Base-by-base conservation (phyloP, 2,113 vertebrate species). In the Scolopax mira region DNA sequence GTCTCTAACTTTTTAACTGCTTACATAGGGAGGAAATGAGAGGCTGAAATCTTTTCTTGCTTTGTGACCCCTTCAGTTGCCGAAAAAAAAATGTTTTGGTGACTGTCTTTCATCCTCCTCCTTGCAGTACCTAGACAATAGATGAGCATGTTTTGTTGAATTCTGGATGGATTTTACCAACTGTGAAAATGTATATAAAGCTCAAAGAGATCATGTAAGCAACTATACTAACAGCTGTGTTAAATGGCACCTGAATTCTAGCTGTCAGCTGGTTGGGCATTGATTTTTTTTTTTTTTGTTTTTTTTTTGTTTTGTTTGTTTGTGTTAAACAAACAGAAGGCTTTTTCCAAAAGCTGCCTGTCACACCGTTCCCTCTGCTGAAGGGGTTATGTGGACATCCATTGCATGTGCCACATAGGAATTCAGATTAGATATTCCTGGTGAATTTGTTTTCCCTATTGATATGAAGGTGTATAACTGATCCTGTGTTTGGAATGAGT, bases 191-290 rank as follows among this genome's bases (percentile, higher is more conserved):
- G n/a, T 49, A 33, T 72, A 11, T 73, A 71, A 83, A 58, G 64
- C 42, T 94, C 22, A 46, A 49, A 79, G 51, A 77, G 46, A 85
- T 71, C 2, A 16, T 48, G 51, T 55, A 60, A 94, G 46, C 49
- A 73, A 2, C 31, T 37, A 4, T 55, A 22, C 7, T 55, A 49
- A 39, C 18, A 93, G 31, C 27, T 80, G 55, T 18, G 39, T 78
- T 90, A 90, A 93, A 78, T 52, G 51, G 28, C 55, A 42, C 51
- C 60, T 83, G 55, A 74, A 78, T 90, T 95, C 27, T 62, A 22
- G 21, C 28, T 57, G 22, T 64, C 27, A 27, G 30, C 30, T 60
- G 51, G 16, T 16, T 94, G 33, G 46, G 30, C 91, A 48, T 89
- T 51, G 74, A 62, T 60, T 90, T n/a, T 54, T 28, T 52, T 17